A percentile compares a stretch with the other conserved stretches of the same genome.
Evolutionary conservation across 2,113 vertebrate species (phyloP).

Genomic region (Trematocara macrostoma): DNA sequence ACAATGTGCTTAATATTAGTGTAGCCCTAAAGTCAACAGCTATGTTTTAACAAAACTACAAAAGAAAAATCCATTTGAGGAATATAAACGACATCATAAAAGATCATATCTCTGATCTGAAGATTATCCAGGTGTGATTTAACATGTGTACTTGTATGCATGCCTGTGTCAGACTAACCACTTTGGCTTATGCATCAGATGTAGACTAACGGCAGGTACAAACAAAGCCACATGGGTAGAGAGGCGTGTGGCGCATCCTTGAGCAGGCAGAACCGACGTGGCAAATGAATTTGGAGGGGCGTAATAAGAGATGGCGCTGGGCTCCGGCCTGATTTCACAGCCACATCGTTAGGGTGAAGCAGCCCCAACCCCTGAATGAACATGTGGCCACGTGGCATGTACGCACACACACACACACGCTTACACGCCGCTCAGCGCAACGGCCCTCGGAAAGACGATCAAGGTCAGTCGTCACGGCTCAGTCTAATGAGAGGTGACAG

Average conservation of each 20-base stretch:
- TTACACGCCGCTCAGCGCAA: neutral
- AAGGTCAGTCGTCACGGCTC: slow-evolving; percentile 68
- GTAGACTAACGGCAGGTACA: slow-evolving; percentile 44
- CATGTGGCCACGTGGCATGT: neutral
- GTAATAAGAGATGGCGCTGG: slow-evolving; percentile 73
- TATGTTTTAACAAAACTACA: neutral
- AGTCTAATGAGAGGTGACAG: slow-evolving; percentile 77
- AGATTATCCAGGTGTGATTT: neutral
- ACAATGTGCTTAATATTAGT: neutral
- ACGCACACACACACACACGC: slow-evolving; percentile 4
- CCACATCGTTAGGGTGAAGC: slow-evolving; percentile 73
- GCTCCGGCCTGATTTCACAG: slow-evolving; percentile 76
- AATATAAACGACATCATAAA: neutral
- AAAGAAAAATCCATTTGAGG: neutral
- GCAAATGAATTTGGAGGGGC: slow-evolving; percentile 78
- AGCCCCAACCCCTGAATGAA: slow-evolving; percentile 39
- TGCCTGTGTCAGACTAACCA: slow-evolving; percentile 9
- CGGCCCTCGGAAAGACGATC: slow-evolving; percentile 56
- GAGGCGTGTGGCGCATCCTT: slow-evolving; percentile 57
- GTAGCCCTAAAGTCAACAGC: neutral
- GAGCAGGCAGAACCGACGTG: slow-evolving; percentile 68
- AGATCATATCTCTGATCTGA: neutral
- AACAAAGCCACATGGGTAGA: slow-evolving; percentile 27
- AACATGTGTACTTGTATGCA: neutral
- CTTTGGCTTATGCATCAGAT: slow-evolving; percentile 2